Conservation (phyloP, 1,140 invertebrate genomes). For the Drosophila bifasciata region DNA sequence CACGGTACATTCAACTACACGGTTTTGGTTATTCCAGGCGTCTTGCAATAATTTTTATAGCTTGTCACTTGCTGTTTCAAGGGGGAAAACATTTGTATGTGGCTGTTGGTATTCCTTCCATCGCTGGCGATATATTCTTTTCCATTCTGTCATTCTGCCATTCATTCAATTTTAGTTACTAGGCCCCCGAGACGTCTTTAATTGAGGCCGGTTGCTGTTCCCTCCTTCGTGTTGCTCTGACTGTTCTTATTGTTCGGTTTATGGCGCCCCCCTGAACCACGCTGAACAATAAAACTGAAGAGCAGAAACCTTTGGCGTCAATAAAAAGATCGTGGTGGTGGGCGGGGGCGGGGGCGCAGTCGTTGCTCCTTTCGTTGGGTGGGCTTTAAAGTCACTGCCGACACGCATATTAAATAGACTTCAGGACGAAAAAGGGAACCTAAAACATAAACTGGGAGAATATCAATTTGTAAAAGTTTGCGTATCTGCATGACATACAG, state of each 20-base stretch:
- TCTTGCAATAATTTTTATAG: constrained; percentile 69
- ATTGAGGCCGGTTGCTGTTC: constrained; percentile 63
- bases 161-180: constrained; percentile 78
- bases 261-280: constrained; percentile 38
- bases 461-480: constrained; percentile 80
- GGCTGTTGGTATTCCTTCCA: not conserved
- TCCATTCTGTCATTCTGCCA: constrained; percentile 46
- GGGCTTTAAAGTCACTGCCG: constrained; percentile 52
- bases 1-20: constrained; percentile 68
- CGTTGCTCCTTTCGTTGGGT: not conserved
- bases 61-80: constrained; percentile 72
- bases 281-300: constrained; percentile 72
- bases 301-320: constrained; percentile 74
- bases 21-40: constrained; percentile 64
- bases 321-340: constrained; percentile 65
- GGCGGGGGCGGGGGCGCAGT: not conserved
- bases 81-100: not conserved
- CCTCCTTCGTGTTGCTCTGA: constrained; percentile 1
- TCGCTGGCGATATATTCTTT: not conserved
- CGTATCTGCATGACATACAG: constrained; percentile 66
- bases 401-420: constrained; percentile 61
- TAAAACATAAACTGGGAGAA: constrained; percentile 52
- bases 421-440: constrained; percentile 35
- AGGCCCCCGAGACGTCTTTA: constrained; percentile 77
- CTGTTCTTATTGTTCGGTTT: constrained; percentile 50